phyloP scores from a whole-genome alignment of 2,888 invertebrate genomes.

The Prosopocoilus inquinatus region DNA sequence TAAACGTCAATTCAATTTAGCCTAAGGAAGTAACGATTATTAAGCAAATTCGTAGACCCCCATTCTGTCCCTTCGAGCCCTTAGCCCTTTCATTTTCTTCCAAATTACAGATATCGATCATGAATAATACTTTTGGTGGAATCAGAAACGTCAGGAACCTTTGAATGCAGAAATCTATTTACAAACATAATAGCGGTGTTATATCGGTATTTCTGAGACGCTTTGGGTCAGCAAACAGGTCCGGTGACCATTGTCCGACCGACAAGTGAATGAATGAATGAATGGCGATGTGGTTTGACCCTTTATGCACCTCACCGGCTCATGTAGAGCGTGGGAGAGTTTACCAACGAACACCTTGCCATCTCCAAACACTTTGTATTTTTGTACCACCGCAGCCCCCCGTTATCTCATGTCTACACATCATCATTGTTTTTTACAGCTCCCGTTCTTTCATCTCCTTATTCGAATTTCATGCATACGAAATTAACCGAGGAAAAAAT shows the following conservation, averaged over 20 bases:
- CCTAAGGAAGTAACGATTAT: too few species aligned
- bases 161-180: constrained; percentile 25
- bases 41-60: too few species aligned
- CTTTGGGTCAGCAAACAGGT: constrained; percentile 27
- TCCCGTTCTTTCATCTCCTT: too few species aligned
- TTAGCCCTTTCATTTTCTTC: too few species aligned
- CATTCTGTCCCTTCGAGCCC: too few species aligned
- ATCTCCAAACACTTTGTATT: constrained; percentile 3
- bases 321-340: constrained; percentile 57
- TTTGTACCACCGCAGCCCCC: neutral
- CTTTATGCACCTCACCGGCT: constrained; percentile 41
- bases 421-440: neutral
- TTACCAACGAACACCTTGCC: constrained; percentile 47
- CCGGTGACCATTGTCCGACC: constrained; percentile 34
- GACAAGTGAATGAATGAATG: constrained; percentile 29
- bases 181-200: constrained; percentile 24
- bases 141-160: too few species aligned
- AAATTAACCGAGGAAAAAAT: too few species aligned
- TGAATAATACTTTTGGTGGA: too few species aligned
- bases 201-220: constrained; percentile 21
- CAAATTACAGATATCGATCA: too few species aligned
- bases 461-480: too few species aligned
- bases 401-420: neutral
- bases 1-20: too few species aligned
- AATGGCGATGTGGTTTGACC: constrained; percentile 29